These are phyloP conservation scores for Neomonachus schauinslandi DNA, from an alignment of 2,113 vertebrate species.

Conservation along the genomic window DNA sequence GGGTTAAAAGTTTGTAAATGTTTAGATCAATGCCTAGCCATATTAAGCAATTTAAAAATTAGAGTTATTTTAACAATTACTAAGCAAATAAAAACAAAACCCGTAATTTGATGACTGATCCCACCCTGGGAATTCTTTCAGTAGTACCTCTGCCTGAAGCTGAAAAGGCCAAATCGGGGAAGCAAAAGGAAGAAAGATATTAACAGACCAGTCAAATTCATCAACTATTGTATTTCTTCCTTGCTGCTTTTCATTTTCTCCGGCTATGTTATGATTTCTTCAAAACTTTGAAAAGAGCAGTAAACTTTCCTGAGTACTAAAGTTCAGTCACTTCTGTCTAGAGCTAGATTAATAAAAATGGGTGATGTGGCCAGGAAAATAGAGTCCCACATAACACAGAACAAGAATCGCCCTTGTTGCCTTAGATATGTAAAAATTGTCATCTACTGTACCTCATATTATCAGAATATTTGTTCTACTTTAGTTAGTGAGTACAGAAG, in stretches of 20 bases:
- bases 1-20: not conserved
- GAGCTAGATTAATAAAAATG: not conserved
- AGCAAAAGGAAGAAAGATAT: not conserved
- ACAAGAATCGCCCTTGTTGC: not conserved
- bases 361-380: not conserved
- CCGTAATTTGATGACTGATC: not conserved
- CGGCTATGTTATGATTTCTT: not conserved
- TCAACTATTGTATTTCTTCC: not conserved
- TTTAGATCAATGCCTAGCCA: not conserved
- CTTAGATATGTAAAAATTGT: not conserved
- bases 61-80: not conserved
- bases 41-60: not conserved
- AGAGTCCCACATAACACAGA: not conserved
- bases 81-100: not conserved
- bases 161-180: not conserved
- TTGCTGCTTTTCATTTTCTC: not conserved
- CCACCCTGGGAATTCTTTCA: not conserved
- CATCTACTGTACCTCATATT: not conserved
- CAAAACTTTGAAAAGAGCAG: not conserved
- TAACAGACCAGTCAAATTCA: not conserved
- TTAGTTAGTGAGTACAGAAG: not conserved
- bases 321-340: not conserved
- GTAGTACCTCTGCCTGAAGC: rapidly evolving
- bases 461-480: not conserved
- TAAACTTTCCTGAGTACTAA: not conserved